phyloP scores from a whole-genome alignment of 23 tunicate species.

The Diplosoma virens region DNA sequence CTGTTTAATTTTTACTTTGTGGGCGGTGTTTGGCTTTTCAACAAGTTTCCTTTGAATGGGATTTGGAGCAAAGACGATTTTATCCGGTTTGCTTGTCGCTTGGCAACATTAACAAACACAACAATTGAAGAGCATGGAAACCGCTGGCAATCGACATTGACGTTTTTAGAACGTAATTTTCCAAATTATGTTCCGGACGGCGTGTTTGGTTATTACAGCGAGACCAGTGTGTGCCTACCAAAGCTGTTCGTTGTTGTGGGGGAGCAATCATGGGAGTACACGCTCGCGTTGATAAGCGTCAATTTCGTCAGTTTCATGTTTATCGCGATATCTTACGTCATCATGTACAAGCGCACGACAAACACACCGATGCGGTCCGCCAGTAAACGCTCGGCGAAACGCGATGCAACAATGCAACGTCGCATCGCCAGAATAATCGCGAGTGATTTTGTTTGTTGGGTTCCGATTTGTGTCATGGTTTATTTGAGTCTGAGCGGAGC shows the following conservation, averaged over 20 bases:
- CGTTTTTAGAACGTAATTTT: background rate
- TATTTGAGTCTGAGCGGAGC: too few species aligned
- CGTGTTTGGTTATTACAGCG: constrained; percentile 44
- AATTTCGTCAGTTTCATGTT: too few species aligned
- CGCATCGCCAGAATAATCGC: too few species aligned
- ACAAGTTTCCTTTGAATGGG: background rate
- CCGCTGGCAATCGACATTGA: background rate
- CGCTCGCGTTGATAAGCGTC: constrained; percentile 7
- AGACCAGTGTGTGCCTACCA: constrained; percentile 48
- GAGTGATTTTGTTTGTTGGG: too few species aligned
- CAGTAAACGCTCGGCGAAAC: too few species aligned
- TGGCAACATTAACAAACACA: background rate
- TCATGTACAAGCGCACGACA: too few species aligned
- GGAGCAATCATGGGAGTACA: constrained; percentile 35
- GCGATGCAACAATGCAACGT: too few species aligned
- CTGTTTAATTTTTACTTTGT: constrained; percentile 9
- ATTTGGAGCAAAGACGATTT: background rate
- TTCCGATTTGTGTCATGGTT: too few species aligned
- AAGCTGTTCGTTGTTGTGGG: constrained; percentile 18
- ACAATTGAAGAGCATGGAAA: background rate
- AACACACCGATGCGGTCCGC: too few species aligned
- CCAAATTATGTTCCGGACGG: background rate
- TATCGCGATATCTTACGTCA: too few species aligned
- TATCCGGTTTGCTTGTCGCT: background rate
- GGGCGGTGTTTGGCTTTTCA: constrained; percentile 5